phyloP scores from a whole-genome alignment of 2,113 vertebrate genomes.

The Pao palembangensis region DNA sequence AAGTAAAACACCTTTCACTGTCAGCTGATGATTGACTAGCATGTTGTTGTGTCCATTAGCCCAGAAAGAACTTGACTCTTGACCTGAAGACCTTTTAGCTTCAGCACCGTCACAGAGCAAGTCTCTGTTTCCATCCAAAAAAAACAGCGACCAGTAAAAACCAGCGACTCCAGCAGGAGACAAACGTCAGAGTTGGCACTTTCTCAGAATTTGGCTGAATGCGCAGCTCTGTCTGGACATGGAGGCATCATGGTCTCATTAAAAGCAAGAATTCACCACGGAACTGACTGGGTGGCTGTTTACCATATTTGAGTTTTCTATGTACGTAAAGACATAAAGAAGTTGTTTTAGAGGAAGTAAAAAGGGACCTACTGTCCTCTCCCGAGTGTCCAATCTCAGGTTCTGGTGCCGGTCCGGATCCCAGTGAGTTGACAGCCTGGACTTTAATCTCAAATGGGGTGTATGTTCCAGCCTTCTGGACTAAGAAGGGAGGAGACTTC shows the following conservation, averaged over 20 bases:
- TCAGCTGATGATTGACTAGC: not conserved
- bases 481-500: conserved; percentile 62
- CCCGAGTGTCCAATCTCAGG: conserved; percentile 77
- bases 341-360: not conserved
- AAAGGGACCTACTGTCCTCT: conserved; percentile 79
- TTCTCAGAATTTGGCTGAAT: too few relatives aligned
- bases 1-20: too few relatives aligned
- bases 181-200: too few relatives aligned
- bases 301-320: not conserved
- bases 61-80: not conserved
- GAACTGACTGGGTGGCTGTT: too few relatives aligned
- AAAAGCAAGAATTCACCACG: too few relatives aligned
- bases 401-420: conserved; percentile 69
- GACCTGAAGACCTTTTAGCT: not conserved
- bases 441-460: conserved; percentile 83
- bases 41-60: not conserved
- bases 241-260: too few relatives aligned
- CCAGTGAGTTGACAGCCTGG: conserved; percentile 75
- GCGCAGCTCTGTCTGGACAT: too few relatives aligned
- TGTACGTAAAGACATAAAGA: not conserved
- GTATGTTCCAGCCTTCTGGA: conserved; percentile 77
- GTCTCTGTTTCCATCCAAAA: not conserved
- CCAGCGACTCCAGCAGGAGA: too few relatives aligned
- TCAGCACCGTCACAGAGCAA: not conserved
- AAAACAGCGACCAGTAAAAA: too few relatives aligned